Base-by-base conservation (phyloP, 2,888 invertebrate species). In the Serrognathus titanus region DNA sequence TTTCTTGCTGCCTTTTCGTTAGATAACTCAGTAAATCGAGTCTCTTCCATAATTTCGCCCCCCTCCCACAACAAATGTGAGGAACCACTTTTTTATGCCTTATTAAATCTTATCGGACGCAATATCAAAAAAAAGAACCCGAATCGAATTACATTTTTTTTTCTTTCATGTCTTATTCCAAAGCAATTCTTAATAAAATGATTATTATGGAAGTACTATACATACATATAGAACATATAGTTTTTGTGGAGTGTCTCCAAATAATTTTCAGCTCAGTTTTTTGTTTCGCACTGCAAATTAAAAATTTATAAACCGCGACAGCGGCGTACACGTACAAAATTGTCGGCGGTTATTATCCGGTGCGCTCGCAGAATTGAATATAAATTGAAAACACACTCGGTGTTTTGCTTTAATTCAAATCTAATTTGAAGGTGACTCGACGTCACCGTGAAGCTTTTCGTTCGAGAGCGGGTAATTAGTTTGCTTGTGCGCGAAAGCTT, bases 401-500 rank as follows among this genome's bases (percentile, higher is more conserved):
- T 56, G 52, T 48, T 56, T 56, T 47, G 51, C 39, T 56, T 56
- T 56, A 51, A 56, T 56, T 56, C 52, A 56, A 56, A 51, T 56
- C 52, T 56, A 56, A 56, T 56, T 56, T 51, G 51, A 46, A 35
- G 41, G 50, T 36, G 49, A 40, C 31, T 36, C 31, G 24, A n/a
- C 51, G 56, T 40, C 51, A 40, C 39, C 40, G 24, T 31, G 24
- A 31, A 31, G 24, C 24, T 31, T 31, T 31, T 31, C 24, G 24
- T 31, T 31, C 24, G 5, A 31, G 24, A 41, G 51, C 39, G 54
- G 59, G 63, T 66, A 70, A 70, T 71, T 71, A 70, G 68, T 70
- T 67, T 64, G 65, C 62, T 59, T 59, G 62, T 63, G 58, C 64
- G 55, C 61, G 67, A 69, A 66, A 64, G 68, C 68, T 60, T 56